Evolutionary conservation across 2,113 vertebrate genomes (phyloP), one percentile per base, ranked within the genome.

Genomic region (rabbit (Oryctolagus cuniculus)): DNA sequence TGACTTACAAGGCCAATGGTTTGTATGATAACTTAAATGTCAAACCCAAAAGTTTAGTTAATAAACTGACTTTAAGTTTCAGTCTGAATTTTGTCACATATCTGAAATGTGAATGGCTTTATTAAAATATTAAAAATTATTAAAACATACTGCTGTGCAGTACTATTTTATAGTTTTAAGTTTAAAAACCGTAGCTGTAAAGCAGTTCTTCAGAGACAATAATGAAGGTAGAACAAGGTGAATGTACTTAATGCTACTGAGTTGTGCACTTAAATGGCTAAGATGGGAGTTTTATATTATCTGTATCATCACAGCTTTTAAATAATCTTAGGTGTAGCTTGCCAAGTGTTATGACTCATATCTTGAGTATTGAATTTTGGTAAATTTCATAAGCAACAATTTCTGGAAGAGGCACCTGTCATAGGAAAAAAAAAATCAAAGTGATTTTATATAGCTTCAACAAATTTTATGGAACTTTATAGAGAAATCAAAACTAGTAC

Each of bases 11-110:
- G 44, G 44, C 6, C 44, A 44, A 44, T 44, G 44, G 44, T 44
- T 44, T 44, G 44, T 44, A 44, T 44, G 44, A 44, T 44, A 44
- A 6, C 44, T 86, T 87, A 89, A 90, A 82, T 79, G 44, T 36
- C 31, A 92, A 73, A 9, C 63, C 85, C 53, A 51, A 74, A 74
- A 69, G n/a, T 74, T 82, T 72, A 67, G 24, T 70, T 81, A 66
- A 82, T 91, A 94, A 84, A 55, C 53, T 55, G 24, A 31, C 44
- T 74, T 89, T 86, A 87, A 80, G 72, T 83, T 94, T 15, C 38
- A 12, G 13, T 69, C 34, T 92, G 51, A 78, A 72, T 95, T 87
- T 87, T 87, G 77, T 51, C 51, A 58, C 31, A 44, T 80, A 17
- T 91, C 86, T 78, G 67, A 75, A 86, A 51, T 53, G 3, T 79